Base-by-base conservation (phyloP, 2,888 invertebrate species). In the Synanthedon formicaeformis region DNA sequence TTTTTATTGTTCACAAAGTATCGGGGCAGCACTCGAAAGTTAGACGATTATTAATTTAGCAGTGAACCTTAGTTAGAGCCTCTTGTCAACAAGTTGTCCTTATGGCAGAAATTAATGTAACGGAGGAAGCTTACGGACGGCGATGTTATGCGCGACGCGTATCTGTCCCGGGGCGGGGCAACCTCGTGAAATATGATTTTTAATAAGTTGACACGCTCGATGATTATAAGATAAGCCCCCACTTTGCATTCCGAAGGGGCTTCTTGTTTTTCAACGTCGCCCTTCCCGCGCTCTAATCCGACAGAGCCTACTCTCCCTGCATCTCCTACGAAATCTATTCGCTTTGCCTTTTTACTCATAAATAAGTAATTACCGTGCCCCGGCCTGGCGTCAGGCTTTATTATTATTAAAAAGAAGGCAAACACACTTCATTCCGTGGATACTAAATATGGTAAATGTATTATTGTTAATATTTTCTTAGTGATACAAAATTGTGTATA, bases 201-300 rank as follows among this genome's bases (percentile, higher is more conserved):
- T 88, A 88, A 88, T 88, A 87, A 88, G 75, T 84, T 85, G 87
- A 86, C 87, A 82, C 87, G 85, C 85, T 77, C 81, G 84, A 87
- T 86, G 88, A 87, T 88, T 87, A 88, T 83, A 78, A 84, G 87
- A 88, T 88, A 85, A 87, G 86, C 81, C 78, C 72, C 80, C 83
- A 82, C 81, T 87, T 87, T 85, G 82, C 86, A 87, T 87, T 85
- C 86, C 79, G 72, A 63, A 70, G 79, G 75, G 79, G 76, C 73
- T 72, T 66, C 77, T 75, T 79, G 82, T 86, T 84, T 78, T 79
- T 73, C 77, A 71, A 63, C 75, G 73, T 65, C 78, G 65, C 75
- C 73, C 70, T 65, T 63, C 62, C 61, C 58, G 57, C 60, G 58
- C 63, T 67, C 76, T 82, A 82, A 84, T 83, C 81, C 78, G 73